Conservation (phyloP, 2,797 vertebrate species). For the Tolypeutes matacus region DNA sequence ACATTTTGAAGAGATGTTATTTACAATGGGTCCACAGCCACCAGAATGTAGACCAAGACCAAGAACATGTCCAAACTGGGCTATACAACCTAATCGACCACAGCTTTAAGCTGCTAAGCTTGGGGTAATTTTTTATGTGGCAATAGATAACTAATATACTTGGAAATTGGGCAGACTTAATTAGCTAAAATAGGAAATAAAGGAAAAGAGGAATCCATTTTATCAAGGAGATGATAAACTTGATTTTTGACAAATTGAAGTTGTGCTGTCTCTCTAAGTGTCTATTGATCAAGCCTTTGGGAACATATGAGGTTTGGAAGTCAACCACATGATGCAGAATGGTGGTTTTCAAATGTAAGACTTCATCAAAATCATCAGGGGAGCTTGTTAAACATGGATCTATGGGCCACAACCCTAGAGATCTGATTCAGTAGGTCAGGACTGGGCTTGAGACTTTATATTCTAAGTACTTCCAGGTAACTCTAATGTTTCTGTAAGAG, state of each 20-base stretch:
- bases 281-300: background rate
- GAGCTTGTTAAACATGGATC: background rate
- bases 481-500: slow-evolving; percentile 20
- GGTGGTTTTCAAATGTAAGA: background rate
- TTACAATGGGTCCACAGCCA: too few relatives aligned
- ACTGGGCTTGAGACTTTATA: background rate
- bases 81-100: too few relatives aligned
- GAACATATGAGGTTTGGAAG: background rate
- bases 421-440: background rate
- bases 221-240: background rate
- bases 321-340: background rate
- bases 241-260: background rate
- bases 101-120: background rate
- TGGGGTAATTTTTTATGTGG: background rate
- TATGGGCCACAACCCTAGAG: background rate
- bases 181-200: background rate
- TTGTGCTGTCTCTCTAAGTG: background rate
- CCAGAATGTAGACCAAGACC: too few relatives aligned
- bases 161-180: background rate
- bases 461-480: background rate
- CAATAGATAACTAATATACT: background rate
- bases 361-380: background rate
- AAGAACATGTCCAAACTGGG: too few relatives aligned
- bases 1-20: too few relatives aligned
- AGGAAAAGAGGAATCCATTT: background rate